Evolutionary conservation across 1,140 invertebrate genomes (phyloP).

Genomic region (Ditylenchus dipsaci): DNA sequence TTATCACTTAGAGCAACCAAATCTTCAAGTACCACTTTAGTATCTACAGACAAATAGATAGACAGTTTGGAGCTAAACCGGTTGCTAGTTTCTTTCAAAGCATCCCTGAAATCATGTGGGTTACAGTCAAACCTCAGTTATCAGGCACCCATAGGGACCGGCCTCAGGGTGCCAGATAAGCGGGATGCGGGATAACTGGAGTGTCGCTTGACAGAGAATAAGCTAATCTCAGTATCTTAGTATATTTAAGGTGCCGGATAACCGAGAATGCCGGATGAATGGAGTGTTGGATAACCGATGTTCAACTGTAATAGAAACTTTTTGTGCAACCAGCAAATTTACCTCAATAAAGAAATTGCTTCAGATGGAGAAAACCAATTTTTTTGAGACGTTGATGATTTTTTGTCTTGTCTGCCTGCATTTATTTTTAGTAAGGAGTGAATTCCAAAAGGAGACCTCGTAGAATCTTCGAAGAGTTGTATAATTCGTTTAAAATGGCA

Average conservation of each 20-base stretch:
- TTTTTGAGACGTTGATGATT: conserved; percentile 8
- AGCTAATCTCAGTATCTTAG: too few species aligned
- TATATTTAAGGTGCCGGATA: too few species aligned
- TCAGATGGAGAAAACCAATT: conserved; percentile 24
- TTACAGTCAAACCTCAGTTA: neutral
- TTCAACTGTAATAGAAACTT: too few species aligned
- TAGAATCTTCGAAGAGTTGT: conserved; percentile 60
- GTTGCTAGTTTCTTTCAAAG: conserved; percentile 14
- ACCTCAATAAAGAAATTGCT: conserved; percentile 17
- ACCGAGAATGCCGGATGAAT: too few species aligned
- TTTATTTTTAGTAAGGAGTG: conserved; percentile 18
- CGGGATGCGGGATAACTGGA: too few species aligned
- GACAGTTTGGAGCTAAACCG: conserved; percentile 8
- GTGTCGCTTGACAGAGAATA: too few species aligned
- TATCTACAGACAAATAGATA: conserved; percentile 24
- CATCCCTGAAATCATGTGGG: conserved; percentile 16
- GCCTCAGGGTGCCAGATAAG: too few species aligned
- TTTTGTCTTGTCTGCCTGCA: neutral
- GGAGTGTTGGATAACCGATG: too few species aligned
- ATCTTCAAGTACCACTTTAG: conserved; percentile 9
- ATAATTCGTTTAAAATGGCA: conserved; percentile 81
- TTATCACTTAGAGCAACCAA: conserved; percentile 22
- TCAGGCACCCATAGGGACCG: too few species aligned
- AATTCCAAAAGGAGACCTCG: conserved; percentile 24
- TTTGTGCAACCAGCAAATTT: neutral